phyloP scores from a whole-genome alignment of 2,888 invertebrate genomes.

The Xylophagus ater region DNA sequence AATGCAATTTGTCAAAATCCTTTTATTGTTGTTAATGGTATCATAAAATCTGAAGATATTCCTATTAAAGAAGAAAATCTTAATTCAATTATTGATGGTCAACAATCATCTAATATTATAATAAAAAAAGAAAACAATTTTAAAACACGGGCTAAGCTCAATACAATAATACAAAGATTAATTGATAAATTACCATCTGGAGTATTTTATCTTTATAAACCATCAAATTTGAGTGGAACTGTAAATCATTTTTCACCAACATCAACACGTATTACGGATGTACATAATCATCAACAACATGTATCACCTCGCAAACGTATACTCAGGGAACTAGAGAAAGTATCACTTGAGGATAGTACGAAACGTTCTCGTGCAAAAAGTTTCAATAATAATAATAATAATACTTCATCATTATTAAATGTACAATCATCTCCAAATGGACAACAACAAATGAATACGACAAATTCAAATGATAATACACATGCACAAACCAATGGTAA shows the following conservation, averaged over 20 bases:
- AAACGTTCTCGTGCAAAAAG: slow-evolving; percentile 31
- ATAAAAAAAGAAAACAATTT: slow-evolving; percentile 5
- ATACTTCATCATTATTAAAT: slow-evolving; percentile 23
- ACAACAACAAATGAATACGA: neutral
- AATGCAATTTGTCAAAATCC: slow-evolving; percentile 25
- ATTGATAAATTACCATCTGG: slow-evolving; percentile 32
- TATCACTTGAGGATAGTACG: slow-evolving; percentile 37
- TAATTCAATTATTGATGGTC: too few species aligned
- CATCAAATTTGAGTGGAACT: slow-evolving; percentile 19
- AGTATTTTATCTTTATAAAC: slow-evolving; percentile 29
- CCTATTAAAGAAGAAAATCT: neutral
- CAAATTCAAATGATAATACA: neutral
- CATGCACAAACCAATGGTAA: slow-evolving; percentile 7
- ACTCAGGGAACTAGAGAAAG: slow-evolving; percentile 68
- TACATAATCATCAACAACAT: slow-evolving; percentile 35
- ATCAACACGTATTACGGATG: slow-evolving; percentile 32
- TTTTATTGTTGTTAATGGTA: slow-evolving; percentile 18
- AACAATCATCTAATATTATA: neutral
- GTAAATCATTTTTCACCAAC: slow-evolving; percentile 27
- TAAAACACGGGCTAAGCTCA: slow-evolving; percentile 34
- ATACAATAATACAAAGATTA: slow-evolving; percentile 35
- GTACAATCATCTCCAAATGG: slow-evolving; percentile 22
- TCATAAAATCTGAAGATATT: neutral
- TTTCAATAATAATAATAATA: slow-evolving; percentile 28
- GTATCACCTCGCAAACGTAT: slow-evolving; percentile 76